Evolutionary conservation across 1,140 invertebrate species (phyloP), one percentile per base, ranked within the genome.

Genomic region (Copidosoma floridanum): DNA sequence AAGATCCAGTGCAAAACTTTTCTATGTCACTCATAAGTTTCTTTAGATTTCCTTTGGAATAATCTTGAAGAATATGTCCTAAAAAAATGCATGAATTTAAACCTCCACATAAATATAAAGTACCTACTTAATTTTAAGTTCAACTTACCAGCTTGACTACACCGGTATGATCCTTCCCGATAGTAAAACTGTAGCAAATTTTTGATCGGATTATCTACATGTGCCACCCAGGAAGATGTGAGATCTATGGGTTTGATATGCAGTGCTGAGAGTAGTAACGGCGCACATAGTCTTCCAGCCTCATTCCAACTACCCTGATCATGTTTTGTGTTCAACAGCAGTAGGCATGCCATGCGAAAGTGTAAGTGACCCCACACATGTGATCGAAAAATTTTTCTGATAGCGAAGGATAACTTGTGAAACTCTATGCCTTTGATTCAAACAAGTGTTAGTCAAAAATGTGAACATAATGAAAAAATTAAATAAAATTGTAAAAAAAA

Each of bases 331-430:
- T 86, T 88, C 48, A 88, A 85, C 27, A 90, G 80, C 14, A 88
- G 72, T 38, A 87, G 79, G 38, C 88, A 85, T 4, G 85, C 88
- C 32, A 89, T 74, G 71, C 93, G 87, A 51, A 92, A 88, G 66
- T 88, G 84, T 37, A 94, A 78, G 69, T 95, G 92, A 1, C 87
- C 91, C 65, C 85, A 83, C 81, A 92, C 87, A 66, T 95, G 89
- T 44, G 79, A 81, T n/a, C n/a, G 16, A 88, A 68, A 75, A 92
- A 88, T 56, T 86, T 83, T n/a, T 79, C 83, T 71, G 76, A 81
- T 81, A 82, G 84, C 67, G 43, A 82, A 72, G 69, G 80, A 66
- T 71, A 82, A 48, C 75, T 75, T 18, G 82, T 70, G 46, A 83
- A 81, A 21, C 80, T 74, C 58, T 74, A 67, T 10, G 82, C 63